Conservation (phyloP, 2,888 invertebrate species). For the Dichetophora obliterata region DNA sequence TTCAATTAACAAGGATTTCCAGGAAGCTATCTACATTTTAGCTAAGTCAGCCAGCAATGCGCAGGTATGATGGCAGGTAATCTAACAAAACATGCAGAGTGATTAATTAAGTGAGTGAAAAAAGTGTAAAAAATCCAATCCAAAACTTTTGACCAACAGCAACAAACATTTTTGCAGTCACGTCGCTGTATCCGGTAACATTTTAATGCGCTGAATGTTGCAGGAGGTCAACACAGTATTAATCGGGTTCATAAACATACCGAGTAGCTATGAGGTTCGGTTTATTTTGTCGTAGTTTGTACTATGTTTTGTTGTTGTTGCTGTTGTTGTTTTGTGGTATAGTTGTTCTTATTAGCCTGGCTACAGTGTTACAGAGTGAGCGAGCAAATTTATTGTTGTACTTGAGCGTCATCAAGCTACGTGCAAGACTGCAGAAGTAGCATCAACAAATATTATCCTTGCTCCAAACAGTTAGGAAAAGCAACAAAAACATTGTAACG, state of each 20-base stretch:
- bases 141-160: too few relatives aligned
- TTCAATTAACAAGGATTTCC: too few relatives aligned
- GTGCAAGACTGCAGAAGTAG: neutral
- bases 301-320: neutral
- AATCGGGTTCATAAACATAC: conserved; percentile 13
- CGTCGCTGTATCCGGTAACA: conserved; percentile 1
- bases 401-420: neutral
- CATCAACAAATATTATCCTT: neutral
- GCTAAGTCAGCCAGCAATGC: neutral
- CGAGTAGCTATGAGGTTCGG: neutral
- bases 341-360: neutral
- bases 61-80: neutral
- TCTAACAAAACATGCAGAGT: too few relatives aligned
- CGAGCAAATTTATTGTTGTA: conserved; percentile 12
- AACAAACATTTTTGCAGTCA: neutral
- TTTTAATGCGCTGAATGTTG: neutral
- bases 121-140: too few relatives aligned
- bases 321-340: neutral
- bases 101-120: too few relatives aligned
- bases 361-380: neutral
- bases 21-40: too few relatives aligned
- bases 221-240: conserved; percentile 23
- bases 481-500: neutral
- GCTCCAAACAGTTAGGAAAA: neutral
- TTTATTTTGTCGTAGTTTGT: neutral